A percentile compares a stretch with the other conserved stretches of the same genome.
Conservation (phyloP, 2,888 invertebrate genomes). For the Augochlorella aurata region DNA sequence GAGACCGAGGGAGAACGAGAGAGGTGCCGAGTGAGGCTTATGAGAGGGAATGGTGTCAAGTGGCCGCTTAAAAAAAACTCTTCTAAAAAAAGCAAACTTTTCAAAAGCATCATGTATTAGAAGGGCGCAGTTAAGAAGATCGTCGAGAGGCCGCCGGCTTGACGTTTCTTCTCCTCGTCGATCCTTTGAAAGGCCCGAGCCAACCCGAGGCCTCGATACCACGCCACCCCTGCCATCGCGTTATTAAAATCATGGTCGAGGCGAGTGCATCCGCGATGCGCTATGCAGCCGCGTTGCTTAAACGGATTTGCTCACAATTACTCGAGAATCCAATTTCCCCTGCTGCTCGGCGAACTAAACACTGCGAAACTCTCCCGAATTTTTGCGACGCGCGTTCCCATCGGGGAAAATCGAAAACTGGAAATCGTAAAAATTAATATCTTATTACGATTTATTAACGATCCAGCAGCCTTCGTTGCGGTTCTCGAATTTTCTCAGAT, state of each 20-base stretch:
- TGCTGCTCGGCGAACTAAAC: no score
- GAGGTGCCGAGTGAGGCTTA: slow-evolving; percentile 46
- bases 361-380: no score
- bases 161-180: slow-evolving; percentile 33
- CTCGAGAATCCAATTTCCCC: no score
- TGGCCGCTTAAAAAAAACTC: slow-evolving; percentile 58
- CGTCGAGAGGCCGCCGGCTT: slow-evolving; percentile 37
- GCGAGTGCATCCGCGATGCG: slow-evolving; percentile 1
- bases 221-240: neutral
- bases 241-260: slow-evolving; percentile 44
- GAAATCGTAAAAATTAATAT: no score
- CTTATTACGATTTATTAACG: no score
- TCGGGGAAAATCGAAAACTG: no score
- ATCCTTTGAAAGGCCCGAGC: slow-evolving; percentile 41
- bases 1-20: slow-evolving; percentile 19
- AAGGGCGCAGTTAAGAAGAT: slow-evolving; percentile 52
- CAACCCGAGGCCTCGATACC: slow-evolving; percentile 9
- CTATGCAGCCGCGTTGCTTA: neutral
- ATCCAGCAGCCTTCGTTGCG: no score
- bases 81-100: slow-evolving; percentile 61
- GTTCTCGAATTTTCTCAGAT: no score
- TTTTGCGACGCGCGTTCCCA: no score
- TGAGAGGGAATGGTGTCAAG: slow-evolving; percentile 56
- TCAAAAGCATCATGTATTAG: slow-evolving; percentile 57
- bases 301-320: neutral